These are phyloP conservation scores for Apteryx owenii DNA, from an alignment of 2,113 vertebrate genomes.

Conservation along the genomic window DNA sequence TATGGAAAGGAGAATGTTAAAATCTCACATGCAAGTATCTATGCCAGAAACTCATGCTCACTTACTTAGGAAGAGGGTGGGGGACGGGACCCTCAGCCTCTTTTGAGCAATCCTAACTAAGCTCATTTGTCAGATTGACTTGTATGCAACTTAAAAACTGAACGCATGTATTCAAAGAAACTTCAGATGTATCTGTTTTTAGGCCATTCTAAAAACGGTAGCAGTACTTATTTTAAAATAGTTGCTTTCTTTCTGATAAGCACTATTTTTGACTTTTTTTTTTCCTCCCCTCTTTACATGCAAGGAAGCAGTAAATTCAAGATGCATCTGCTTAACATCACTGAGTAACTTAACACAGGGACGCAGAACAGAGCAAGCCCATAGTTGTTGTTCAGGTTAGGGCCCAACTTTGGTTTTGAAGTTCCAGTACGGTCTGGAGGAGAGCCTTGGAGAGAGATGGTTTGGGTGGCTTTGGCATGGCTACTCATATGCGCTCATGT, in stretches of 20 bases:
- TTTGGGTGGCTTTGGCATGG: not conserved
- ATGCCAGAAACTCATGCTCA: slow-evolving; percentile 30
- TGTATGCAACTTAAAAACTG: not conserved
- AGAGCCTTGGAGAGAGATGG: not conserved
- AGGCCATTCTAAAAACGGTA: slow-evolving; percentile 30
- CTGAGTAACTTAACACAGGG: not conserved
- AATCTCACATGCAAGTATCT: slow-evolving; percentile 34
- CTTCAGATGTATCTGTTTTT: not conserved
- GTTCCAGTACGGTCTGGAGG: not conserved
- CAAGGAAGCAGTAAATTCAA: not conserved
- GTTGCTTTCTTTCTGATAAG: slow-evolving; percentile 28
- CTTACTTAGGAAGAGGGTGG: not conserved
- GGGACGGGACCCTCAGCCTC: not conserved
- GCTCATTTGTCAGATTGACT: not conserved
- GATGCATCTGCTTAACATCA: slow-evolving; percentile 20
- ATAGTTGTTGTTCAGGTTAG: not conserved
- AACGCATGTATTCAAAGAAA: not conserved
- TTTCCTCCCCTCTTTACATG: not conserved
- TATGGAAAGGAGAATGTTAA: slow-evolving; percentile 53
- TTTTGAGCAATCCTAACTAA: not conserved
- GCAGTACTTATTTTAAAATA: slow-evolving; percentile 37
- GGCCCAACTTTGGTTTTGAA: not conserved
- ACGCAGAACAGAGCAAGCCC: not conserved
- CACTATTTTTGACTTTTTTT: slow-evolving; percentile 1
- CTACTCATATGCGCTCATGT: not conserved